A percentile compares a stretch with the other conserved stretches of the same genome.
These are phyloP conservation scores for Spheniscus humboldti DNA, from an alignment of 2,797 vertebrate genomes.

Conservation along the genomic window DNA sequence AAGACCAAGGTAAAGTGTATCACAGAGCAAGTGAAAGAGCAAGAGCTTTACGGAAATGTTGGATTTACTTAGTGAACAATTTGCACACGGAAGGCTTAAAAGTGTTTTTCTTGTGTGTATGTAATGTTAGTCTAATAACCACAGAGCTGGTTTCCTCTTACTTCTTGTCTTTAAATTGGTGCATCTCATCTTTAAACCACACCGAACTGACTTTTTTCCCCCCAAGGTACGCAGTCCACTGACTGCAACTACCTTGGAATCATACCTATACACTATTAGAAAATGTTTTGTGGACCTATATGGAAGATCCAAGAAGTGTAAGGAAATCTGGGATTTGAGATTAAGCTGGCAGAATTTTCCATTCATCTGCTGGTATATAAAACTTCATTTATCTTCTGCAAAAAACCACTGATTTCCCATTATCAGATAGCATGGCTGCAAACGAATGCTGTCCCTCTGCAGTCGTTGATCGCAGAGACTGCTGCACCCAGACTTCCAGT, in stretches of 20 bases:
- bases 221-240: background rate
- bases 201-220: background rate
- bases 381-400: background rate
- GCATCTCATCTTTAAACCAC: background rate
- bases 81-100: background rate
- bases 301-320: background rate
- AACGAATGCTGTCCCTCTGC: background rate
- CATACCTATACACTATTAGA: background rate
- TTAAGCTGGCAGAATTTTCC: background rate
- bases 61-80: background rate
- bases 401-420: background rate
- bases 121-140: background rate
- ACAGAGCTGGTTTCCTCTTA: background rate
- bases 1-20: background rate
- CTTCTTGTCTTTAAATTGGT: background rate
- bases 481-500: background rate
- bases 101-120: background rate
- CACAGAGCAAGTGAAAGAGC: background rate
- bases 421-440: background rate
- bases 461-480: background rate
- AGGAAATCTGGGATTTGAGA: background rate
- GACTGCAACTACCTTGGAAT: background rate
- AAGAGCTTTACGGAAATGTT: background rate
- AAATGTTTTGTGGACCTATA: background rate
- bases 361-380: background rate